Conservation (phyloP, 1,140 invertebrate genomes). For the Ruditapes philippinarum region DNA sequence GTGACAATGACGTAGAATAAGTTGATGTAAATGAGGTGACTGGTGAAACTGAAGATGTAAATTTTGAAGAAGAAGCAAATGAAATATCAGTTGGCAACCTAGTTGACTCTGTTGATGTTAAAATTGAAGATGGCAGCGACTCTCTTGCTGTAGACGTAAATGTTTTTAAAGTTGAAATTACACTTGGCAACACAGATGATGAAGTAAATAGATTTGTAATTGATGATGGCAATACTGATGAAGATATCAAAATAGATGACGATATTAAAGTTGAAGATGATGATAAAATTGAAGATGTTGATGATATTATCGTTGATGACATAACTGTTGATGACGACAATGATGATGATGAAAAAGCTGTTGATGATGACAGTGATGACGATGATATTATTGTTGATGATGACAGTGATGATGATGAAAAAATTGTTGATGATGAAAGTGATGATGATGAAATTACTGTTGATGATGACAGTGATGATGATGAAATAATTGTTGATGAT, state of each 20-base stretch:
- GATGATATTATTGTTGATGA: conserved; percentile 51
- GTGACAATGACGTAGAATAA: conserved; percentile 1
- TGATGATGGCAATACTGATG: neutral
- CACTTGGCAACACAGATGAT: neutral
- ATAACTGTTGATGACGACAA: neutral
- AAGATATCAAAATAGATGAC: neutral
- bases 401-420: conserved; percentile 52
- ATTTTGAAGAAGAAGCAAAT: neutral
- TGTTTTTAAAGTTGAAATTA: conserved; percentile 12
- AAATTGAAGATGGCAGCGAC: conserved; percentile 59
- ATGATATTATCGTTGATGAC: neutral
- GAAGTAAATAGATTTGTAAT: neutral
- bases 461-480: conserved; percentile 50
- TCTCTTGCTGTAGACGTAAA: conserved; percentile 56
- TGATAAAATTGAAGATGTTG: conserved; percentile 7
- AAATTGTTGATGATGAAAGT: conserved; percentile 5
- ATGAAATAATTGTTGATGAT: conserved; percentile 15
- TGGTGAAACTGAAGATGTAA: conserved; percentile 46
- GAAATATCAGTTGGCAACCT: neutral
- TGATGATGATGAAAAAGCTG: conserved; percentile 61
- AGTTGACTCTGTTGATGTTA: conserved; percentile 47
- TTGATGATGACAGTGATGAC: conserved; percentile 9
- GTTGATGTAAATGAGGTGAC: conserved; percentile 45
- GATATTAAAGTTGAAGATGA: conserved; percentile 34
- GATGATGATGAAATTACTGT: neutral